Base-by-base conservation (phyloP, 1,140 invertebrate species). In the Apis laboriosa region DNA sequence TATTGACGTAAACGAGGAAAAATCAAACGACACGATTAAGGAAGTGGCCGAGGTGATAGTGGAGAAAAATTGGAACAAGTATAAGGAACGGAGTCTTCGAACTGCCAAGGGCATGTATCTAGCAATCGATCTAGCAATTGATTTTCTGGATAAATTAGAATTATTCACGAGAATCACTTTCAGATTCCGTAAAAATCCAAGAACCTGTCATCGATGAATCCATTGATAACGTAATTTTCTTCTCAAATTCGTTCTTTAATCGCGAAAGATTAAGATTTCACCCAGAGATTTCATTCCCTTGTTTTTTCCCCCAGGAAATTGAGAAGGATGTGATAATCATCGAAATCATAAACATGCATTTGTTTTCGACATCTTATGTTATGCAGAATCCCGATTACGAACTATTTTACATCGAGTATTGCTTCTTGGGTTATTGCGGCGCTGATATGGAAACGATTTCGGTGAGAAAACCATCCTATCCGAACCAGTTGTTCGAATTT, bases 361-460 rank as follows among this genome's bases (percentile, higher is more conserved):
- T 92, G 34, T 91, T 89, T 28, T 72, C 88, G 19, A 85, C 72
- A 24, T 86, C 85, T 68, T 21, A 12, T 2, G 19, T 91, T 21
- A 77, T 80, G 72, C 34, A 72, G 9, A 77, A 89, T 34, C 34
- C 79, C 1, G 80, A 87, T 7, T 73, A 86, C 73, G 81, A 85
- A 9, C 68, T 90, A 34, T 64, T 92, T 66, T 92, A 87, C 53
- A 51, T 92, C 9, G 90, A 92, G 21, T 92, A 90, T 74, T 84
- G 85, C 0, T 92, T 92, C 51, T 84, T 92, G 60, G 88, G 89
- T 12, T 83, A 90, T 68, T 58, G n/a, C 9, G 90, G 91, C 15
- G 76, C 78, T 11, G 83, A 91, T 51, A 88, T 92, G 90, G 91
- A 92, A 72, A 91, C 91, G 0, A 28, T 87, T 15, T 91, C 91